Base-by-base conservation (phyloP, 1,140 invertebrate species). In the Caerostris extrusa region DNA sequence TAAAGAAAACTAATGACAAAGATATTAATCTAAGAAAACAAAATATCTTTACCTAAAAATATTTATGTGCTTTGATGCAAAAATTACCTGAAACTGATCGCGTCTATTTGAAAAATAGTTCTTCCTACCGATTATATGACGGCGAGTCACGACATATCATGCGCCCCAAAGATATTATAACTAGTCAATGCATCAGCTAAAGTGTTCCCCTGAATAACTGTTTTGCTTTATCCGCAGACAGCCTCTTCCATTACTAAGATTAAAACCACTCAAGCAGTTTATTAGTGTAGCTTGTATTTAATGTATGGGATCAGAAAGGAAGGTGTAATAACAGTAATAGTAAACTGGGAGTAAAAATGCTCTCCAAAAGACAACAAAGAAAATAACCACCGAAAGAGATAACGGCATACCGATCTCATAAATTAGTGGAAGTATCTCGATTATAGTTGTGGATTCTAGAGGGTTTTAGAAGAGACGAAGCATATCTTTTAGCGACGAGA, bases 381-480 rank as follows among this genome's bases (percentile, higher is more conserved):
- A 34, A 7, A 85, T 19, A 85, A 60, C 83, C 10, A 60, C 55
- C 83, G n/a, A 60, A 57, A 85, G 83, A 85, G 83, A 85, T 85
- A 85, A 85, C 56, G 19, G 83, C 17, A 58, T 58, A 17, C 55
- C 55, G 10, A 85, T 85, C 83, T n/a, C 57, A 85, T 85, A 85
- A 60, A 85, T 85, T 85, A 85, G 83, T 85, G 83, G 83, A 85
- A 85, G 83, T 19, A 85, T 85, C 83, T 60, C 56, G 83, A 85
- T 85, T 85, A 85, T 85, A 60, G 83, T 19, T 85, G 19, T 85
- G 83, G 55, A 58, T 19, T 60, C 34, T 50, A n/a, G 50, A 56
- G 55, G 57, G 57, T 58, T 85, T 10, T n/a, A 14, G 19, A 58
- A 60, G 56, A 85, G 58, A 56, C 56, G 83, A 85, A 58, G 83